phyloP scores from a whole-genome alignment of 2,888 invertebrate genomes.

The Calameuta idolon region DNA sequence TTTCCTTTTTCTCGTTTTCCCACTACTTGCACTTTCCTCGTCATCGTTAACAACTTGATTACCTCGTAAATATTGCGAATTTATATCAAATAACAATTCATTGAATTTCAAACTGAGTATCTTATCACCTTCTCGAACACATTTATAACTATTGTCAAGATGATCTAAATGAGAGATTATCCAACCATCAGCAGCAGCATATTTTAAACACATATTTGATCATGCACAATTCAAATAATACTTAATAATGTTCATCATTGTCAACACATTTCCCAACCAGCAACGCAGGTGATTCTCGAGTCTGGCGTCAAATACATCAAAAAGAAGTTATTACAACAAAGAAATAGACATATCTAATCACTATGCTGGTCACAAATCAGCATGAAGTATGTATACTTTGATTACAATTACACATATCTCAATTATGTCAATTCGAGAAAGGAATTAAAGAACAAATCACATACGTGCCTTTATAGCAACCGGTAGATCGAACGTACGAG shows the following conservation, averaged over 20 bases:
- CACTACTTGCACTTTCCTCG: slow-evolving; percentile 37
- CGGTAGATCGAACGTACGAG: neutral
- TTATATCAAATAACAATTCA: slow-evolving; percentile 67
- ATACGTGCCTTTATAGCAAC: neutral
- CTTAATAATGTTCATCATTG: neutral
- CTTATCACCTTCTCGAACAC: slow-evolving; percentile 48
- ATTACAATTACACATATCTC: neutral
- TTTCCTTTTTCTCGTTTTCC: slow-evolving; percentile 57
- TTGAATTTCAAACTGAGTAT: slow-evolving; percentile 55
- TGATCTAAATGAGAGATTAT: slow-evolving; percentile 69
- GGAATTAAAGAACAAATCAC: neutral
- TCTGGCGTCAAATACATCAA: neutral
- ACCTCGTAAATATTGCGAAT: slow-evolving; percentile 63
- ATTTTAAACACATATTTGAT: slow-evolving; percentile 66
- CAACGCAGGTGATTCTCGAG: neutral
- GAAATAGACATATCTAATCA: neutral
- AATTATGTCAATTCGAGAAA: neutral
- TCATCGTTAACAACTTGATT: slow-evolving; percentile 45
- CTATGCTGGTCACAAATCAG: neutral
- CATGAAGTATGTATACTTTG: neutral
- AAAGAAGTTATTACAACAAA: neutral
- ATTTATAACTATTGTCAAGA: slow-evolving; percentile 66
- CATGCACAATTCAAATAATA: neutral
- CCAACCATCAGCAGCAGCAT: slow-evolving; percentile 64
- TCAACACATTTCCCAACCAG: neutral